Base-by-base conservation (phyloP, 2,888 invertebrate genomes). In the Seira ritae region DNA sequence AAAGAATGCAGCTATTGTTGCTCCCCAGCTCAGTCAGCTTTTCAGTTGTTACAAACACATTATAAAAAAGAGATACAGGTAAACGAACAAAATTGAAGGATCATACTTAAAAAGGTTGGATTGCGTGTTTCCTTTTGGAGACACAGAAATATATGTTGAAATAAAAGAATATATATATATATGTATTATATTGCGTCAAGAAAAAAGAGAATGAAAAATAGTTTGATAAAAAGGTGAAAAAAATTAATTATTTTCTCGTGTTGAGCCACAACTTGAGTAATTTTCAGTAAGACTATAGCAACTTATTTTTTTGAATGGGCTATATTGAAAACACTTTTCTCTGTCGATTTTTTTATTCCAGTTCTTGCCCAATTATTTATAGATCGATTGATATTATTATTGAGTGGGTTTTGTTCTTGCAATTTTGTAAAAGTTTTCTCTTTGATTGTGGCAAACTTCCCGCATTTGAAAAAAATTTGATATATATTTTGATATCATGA, bases 181-280 rank as follows among this genome's bases (percentile, higher is more conserved):
- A 60, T 31, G 23, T 60, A 55, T 72, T 23, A 55, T 17, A 31
- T 37, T 15, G n/a, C 24, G 15, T 22, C n/a, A 73, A 73, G 19
- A 65, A 19, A 80, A 75, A 84, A 85, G 82, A 84, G 76, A 74
- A 84, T 83, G 73, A 85, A 65, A 87, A 87, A 84, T 88, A 73
- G 84, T 85, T 76, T 86, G 79, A 73, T n/a, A 73, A 86, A 87
- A 86, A 87, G 87, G 87, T 86, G 87, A 87, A 86, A 87, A 85
- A 87, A 87, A 87, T 87, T 91, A 76, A 74, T 71, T 55, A 55
- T 55, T 31, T 31, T 31, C 8, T 31, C 17, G 55, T 55, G 55
- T 55, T 55, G 55, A 55, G 55, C 55, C 55, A 55, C 55, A 55
- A 55, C 55, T 17, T 55, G 2, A 31, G 31, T 31, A 31, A 55